A percentile compares a stretch with the other conserved stretches of the same genome.
Evolutionary conservation across 1,140 invertebrate genomes (phyloP).

Genomic region (Trichonephila clavipes): DNA sequence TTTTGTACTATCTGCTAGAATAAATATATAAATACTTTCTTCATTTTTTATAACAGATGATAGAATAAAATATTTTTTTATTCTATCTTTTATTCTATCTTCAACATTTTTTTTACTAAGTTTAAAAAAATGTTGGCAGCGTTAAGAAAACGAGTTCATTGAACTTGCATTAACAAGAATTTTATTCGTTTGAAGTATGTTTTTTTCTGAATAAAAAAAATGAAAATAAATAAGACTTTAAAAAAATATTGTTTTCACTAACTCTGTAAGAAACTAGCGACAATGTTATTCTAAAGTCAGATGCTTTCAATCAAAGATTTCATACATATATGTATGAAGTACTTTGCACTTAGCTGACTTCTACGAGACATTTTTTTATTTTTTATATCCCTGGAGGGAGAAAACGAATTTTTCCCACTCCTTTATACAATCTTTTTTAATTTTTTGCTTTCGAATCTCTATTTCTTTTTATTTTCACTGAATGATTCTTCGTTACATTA

Average conservation of each 20-base stretch:
- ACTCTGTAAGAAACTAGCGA: conserved; percentile 21
- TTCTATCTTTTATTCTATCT: too few relatives aligned
- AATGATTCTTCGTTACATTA: not conserved
- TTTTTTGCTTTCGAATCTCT: not conserved
- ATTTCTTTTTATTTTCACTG: not conserved
- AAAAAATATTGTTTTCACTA: not conserved
- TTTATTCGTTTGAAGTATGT: not conserved
- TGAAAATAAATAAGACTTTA: conserved; percentile 28
- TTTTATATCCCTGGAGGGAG: not conserved
- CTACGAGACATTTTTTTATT: not conserved
- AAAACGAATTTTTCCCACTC: not conserved
- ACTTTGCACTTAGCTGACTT: conserved; percentile 18
- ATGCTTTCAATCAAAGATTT: conserved; percentile 62
- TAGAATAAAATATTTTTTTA: not conserved
- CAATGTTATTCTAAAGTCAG: conserved; percentile 47
- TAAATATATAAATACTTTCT: not conserved
- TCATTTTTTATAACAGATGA: not conserved
- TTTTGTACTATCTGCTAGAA: too few relatives aligned
- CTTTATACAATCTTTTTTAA: not conserved
- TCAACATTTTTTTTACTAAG: too few relatives aligned
- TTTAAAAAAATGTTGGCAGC: not conserved
- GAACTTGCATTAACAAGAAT: not conserved
- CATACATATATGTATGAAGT: conserved; percentile 59
- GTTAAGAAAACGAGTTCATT: not conserved
- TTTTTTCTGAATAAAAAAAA: not conserved